Evolutionary conservation across 2,797 vertebrate genomes (phyloP).

Genomic region (Sebastes jordani): DNA sequence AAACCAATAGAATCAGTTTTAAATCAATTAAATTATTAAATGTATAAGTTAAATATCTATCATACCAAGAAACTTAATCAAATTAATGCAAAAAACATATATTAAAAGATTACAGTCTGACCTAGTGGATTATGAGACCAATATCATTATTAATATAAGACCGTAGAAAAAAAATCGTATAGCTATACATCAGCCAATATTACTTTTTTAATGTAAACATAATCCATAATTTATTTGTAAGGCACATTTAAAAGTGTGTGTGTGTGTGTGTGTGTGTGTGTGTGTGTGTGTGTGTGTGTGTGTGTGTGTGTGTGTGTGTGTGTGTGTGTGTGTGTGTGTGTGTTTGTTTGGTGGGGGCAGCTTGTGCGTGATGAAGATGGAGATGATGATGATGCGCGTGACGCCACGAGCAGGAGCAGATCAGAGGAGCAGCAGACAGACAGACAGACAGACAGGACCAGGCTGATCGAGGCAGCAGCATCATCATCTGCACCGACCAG

Average conservation of each 20-base stretch:
- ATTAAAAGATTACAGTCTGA: neutral
- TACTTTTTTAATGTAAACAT: accelerated
- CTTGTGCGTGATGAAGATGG: slow-evolving; percentile 68
- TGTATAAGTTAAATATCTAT: neutral
- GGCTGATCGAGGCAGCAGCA: slow-evolving; percentile 59
- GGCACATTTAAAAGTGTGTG: no score
- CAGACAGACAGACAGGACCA: slow-evolving; percentile 21
- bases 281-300: no score
- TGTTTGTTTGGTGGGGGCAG: slow-evolving; percentile 11
- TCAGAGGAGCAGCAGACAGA: slow-evolving; percentile 41
- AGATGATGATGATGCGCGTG: slow-evolving; percentile 73
- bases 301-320: accelerated
- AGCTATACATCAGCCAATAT: neutral
- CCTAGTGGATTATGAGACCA: neutral
- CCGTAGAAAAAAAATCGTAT: neutral
- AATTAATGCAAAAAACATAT: neutral
- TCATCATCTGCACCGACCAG: neutral
- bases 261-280: no score
- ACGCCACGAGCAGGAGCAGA: slow-evolving; percentile 71
- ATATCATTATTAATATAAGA: neutral
- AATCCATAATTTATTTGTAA: no score
- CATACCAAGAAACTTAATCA: neutral
- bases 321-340: neutral
- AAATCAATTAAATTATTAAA: neutral
- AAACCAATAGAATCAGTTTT: neutral